Evolutionary conservation across 2,888 invertebrate species (phyloP), one percentile per base, ranked within the genome.

Genomic region (Parnassius apollo): DNA sequence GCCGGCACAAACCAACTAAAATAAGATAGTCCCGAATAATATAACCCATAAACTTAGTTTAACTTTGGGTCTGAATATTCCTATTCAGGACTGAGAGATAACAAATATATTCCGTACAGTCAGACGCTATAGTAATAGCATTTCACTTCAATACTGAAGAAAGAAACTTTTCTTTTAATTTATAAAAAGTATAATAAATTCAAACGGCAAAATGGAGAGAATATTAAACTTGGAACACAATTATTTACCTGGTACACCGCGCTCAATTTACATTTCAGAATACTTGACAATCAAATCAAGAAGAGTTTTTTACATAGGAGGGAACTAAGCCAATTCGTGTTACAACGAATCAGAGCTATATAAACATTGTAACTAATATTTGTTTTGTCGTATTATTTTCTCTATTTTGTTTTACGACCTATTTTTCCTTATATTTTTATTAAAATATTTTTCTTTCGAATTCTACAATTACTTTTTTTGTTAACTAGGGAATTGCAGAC

Each of bases 61-160:
- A 10, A 61, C 57, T 0, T n/a, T 71, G 9, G 63, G 57, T 0
- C 35, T 63, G 2, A 50, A 65, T 13, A 11, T 42, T 1, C 57
- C 67, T 1, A 42, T 70, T 0, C 50, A 54, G 42, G 54, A 65
- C 3, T 13, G 44, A 0, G 71, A 69, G 42, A 66, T 71, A 7
- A 60, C 62, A 44, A 62, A 67, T 18, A 59, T 71, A 1, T 66
- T 60, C 22, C 59, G 67, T 0, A 60, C 18, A 0, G 44, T 48
- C 64, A 1, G 55, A 50, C 1, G 35, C 45, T 9, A 7, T 63
- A 3, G 49, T 22, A 35, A 58, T 42, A 2, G 64, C n/a, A 56
- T 52, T 51, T 52, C 48, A 60, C n/a, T 42, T 42, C 59, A 60
- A 57, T 42, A 7, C 50, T 4, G 53, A 1, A 57, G 59, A 44